Evolutionary conservation across 2,113 vertebrate species (phyloP), one percentile per base, ranked within the genome.

Genomic region (Mus spicilegus): DNA sequence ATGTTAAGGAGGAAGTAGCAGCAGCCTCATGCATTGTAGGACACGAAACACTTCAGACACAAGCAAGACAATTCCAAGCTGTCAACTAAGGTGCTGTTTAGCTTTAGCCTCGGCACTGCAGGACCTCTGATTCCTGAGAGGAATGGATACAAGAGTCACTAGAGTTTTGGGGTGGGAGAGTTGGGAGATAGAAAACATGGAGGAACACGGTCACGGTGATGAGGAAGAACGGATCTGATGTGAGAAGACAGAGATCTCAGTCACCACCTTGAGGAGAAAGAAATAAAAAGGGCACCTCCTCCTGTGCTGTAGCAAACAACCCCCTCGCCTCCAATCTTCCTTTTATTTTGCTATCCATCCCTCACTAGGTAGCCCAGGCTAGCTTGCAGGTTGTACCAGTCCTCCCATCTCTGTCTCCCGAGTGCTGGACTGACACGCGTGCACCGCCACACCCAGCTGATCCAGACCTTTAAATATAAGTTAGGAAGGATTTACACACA

Each of bases 21-120:
- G 13, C 10, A 89, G 69, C 12, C 70, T 30, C 67, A 72, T 30
- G 54, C 5, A 81, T 63, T 61, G 72, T 20, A 70, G 22, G 56
- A 67, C 93, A 93, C 33, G 58, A 85, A 91, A 91, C 61, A n/a
- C 30, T 96, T 28, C 61, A 96, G 54, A 82, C 42, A 82, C 30
- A 95, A 82, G 26, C 36, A 80, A 91, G 39, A 77, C 73, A 94
- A 1, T 46, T 96, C 49, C 67, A 46, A 82, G 78, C 13, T 58
- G 82, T 56, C 14, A 78, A 51, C 69, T 81, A 78, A 93, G 94
- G 82, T 20, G 67, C 17, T 3, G 33, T 72, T 26, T 9, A n/a
- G 0, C 36, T 39, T 49, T 67, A 61, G 19, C 61, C 30, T 11
- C 54, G 5, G 56, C n/a, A 56, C 26, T 12, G 0, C 7, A 28